phyloP scores from a whole-genome alignment of 2,113 vertebrate species.

The Melanerpes aurifrons region DNA sequence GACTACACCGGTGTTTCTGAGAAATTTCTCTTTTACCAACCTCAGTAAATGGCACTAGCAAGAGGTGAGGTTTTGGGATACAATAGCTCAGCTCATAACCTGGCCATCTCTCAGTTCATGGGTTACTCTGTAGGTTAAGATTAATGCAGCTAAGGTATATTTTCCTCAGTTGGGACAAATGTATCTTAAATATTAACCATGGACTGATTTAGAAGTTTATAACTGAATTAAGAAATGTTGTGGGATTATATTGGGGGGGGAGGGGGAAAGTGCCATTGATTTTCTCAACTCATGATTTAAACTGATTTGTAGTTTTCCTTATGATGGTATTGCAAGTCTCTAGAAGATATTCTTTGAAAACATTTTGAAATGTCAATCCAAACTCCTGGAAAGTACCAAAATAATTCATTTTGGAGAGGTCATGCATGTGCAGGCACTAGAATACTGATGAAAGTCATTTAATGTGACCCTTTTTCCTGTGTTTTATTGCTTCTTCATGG shows the following conservation, averaged over 20 bases:
- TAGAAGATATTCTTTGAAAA: neutral
- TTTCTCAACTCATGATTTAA: neutral
- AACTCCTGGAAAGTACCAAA: neutral
- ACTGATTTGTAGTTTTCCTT: neutral
- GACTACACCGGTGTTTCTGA: neutral
- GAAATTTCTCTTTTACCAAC: neutral
- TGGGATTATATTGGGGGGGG: neutral
- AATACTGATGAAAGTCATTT: neutral
- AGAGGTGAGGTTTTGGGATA: neutral
- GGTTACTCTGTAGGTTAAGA: neutral
- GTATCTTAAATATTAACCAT: neutral
- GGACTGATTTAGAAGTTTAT: neutral
- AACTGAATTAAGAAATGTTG: neutral
- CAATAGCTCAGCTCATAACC: neutral
- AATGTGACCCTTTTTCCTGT: neutral
- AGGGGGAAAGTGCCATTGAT: neutral
- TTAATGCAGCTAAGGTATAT: neutral
- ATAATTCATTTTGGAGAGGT: neutral
- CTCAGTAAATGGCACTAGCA: neutral
- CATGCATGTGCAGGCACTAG: neutral
- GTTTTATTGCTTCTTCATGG: neutral
- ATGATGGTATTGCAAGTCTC: neutral
- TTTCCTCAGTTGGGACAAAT: neutral
- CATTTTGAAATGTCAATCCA: neutral
- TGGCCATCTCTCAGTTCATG: neutral